These are phyloP conservation scores for Myiothlypis chrysogaster DNA, from an alignment of 2,797 vertebrate species.

Conservation along the genomic window DNA sequence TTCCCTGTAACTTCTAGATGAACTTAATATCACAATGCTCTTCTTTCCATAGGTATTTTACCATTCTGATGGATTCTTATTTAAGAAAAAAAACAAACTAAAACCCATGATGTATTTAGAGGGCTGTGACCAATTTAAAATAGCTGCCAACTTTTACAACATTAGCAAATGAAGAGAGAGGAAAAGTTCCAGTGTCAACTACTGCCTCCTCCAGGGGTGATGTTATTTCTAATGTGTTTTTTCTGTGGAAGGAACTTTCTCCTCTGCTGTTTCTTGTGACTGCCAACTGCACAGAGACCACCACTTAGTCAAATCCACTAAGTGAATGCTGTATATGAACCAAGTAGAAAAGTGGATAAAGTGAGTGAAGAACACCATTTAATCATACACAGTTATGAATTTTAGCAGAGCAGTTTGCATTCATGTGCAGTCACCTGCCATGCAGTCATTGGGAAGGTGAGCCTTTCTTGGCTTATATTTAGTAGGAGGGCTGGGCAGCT, in stretches of 20 bases:
- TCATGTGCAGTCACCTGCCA: not conserved
- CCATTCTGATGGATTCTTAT: not conserved
- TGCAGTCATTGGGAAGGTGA: accelerated
- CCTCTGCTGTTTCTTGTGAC: not conserved
- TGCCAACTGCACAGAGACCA: not conserved
- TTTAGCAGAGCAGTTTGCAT: not conserved
- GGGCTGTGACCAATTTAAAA: not conserved
- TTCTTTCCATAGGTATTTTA: not conserved
- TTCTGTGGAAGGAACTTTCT: not conserved
- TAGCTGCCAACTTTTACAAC: not conserved
- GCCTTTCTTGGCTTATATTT: not conserved
- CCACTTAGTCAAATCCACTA: not conserved
- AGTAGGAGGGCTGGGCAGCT: not conserved
- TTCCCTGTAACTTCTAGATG: not conserved
- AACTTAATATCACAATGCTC: not conserved
- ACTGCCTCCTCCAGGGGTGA: not conserved
- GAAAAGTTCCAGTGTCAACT: not conserved
- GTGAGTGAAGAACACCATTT: not conserved
- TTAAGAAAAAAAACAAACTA: not conserved
- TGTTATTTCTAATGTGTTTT: not conserved
- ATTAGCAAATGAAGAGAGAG: not conserved
- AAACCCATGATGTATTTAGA: not conserved
- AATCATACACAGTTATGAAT: not conserved
- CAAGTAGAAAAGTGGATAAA: not conserved
- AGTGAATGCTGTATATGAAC: not conserved